Evolutionary conservation across 2,113 vertebrate genomes (phyloP), one percentile per base, ranked within the genome.

Genomic region (Lasiurus borealis): DNA sequence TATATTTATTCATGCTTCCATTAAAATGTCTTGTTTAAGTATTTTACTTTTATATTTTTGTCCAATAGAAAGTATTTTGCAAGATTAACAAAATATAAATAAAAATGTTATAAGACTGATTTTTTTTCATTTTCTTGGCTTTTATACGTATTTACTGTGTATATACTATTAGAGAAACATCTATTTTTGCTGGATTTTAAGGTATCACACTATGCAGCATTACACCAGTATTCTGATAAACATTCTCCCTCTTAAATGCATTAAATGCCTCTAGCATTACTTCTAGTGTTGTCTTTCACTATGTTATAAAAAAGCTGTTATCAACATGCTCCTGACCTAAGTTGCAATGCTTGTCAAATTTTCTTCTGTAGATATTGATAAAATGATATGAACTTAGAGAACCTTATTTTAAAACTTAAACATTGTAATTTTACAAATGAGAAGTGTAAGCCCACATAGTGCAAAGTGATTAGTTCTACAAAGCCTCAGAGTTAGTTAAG

Each of bases 81-180:
- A 50, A 69, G 48, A 77, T 81, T 94, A 73, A 50, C 27, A 23
- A 88, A 83, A 40, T 13, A 21, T 85, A 92, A 96, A 84, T 91
- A 3, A 10, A 91, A 13, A 52, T 66, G 31, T 68, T 80, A 29
- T 14, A 73, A 86, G 54, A 12, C 6, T 88, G 57, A n/a, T n/a
- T 54, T 29, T 46, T 69, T 83, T 89, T 18, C 1, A 40, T 57
- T 72, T 57, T 71, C 3, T 66, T 84, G 1, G 5, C 9, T 27
- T 84, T 73, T 25, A 75, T 69, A 94, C 72, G 62, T 89, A 71
- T 15, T 85, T 86, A 54, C 29, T 83, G 4, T 85, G 1, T 16
- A 78, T 16, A 78, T 36, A 82, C 23, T 54, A 68, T 18, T 81
- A 83, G 25, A 87, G 31, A 6, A 94, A 48, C 34, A 81, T 48